Percentiles rank a stretch among this genome's conserved stretches.
Conservation (phyloP, 2,888 invertebrate genomes). For the Doris montereyensis region DNA sequence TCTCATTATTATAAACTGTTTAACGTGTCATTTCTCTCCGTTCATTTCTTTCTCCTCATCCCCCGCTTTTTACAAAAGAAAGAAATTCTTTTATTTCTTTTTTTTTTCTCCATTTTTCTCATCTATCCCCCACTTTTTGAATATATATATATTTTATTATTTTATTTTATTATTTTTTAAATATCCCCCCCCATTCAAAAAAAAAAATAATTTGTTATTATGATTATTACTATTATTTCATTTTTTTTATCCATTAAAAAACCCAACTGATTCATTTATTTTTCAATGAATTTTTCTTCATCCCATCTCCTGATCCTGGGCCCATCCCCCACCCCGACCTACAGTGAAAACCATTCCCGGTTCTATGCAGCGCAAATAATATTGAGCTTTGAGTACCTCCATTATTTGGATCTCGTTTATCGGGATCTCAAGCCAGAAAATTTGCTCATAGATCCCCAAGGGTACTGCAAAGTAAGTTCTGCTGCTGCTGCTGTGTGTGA, state of each 20-base stretch:
- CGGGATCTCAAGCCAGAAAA: constrained; percentile 99
- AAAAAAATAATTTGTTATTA: too few relatives aligned
- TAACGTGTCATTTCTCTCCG: too few relatives aligned
- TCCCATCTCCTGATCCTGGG: neutral
- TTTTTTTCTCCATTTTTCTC: too few relatives aligned
- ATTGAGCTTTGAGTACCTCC: constrained; percentile 99
- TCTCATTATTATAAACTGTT: too few relatives aligned
- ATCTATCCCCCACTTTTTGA: too few relatives aligned
- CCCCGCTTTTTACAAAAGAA: too few relatives aligned
- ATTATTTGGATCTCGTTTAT: constrained; percentile 99
- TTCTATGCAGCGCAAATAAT: constrained; percentile 99
- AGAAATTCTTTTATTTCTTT: too few relatives aligned
- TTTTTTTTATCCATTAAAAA: neutral
- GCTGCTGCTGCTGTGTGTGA: neutral
- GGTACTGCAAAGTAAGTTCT: constrained; percentile 72
- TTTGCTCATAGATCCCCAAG: constrained; percentile 89
- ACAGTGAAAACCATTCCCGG: constrained; percentile 97
- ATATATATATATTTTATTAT: too few relatives aligned
- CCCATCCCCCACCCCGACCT: constrained; percentile 65
- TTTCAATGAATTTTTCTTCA: too few relatives aligned
- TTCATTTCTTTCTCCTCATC: too few relatives aligned
- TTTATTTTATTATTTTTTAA: neutral
- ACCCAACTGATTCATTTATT: too few relatives aligned
- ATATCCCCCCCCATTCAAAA: too few relatives aligned
- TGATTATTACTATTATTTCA: neutral